Conservation (phyloP, 2,888 invertebrate genomes). For the Villa cingulata region DNA sequence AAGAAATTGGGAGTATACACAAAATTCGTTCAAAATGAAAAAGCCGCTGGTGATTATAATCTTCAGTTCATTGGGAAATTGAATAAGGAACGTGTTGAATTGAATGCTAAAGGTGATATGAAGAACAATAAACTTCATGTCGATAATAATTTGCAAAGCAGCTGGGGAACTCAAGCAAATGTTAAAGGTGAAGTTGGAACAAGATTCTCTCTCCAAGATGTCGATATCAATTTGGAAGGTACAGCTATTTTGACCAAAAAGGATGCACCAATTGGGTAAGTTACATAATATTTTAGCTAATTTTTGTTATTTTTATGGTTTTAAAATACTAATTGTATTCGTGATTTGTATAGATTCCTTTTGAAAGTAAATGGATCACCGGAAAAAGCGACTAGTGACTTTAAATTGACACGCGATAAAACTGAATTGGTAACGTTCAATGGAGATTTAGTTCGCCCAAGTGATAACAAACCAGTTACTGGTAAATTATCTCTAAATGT, state of each 20-base stretch:
- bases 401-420: slow-evolving; percentile 27
- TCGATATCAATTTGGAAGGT: slow-evolving; percentile 27
- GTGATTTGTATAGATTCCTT: slow-evolving; percentile 18
- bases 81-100: slow-evolving; percentile 26
- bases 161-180: slow-evolving; percentile 27
- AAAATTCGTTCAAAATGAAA: slow-evolving; percentile 34
- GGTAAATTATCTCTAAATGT: slow-evolving; percentile 42
- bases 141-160: slow-evolving; percentile 25
- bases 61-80: slow-evolving; percentile 44
- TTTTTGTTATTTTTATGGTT: not conserved
- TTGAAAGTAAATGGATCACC: slow-evolving; percentile 23
- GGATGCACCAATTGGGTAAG: slow-evolving; percentile 19
- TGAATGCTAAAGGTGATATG: slow-evolving; percentile 25
- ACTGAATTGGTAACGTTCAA: slow-evolving; percentile 21
- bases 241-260: slow-evolving; percentile 21
- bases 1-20: slow-evolving; percentile 42
- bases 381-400: slow-evolving; percentile 33
- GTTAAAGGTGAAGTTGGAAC: slow-evolving; percentile 29
- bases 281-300: no score
- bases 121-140: slow-evolving; percentile 26
- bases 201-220: slow-evolving; percentile 23
- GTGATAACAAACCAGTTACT: slow-evolving; percentile 34
- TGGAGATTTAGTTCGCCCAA: slow-evolving; percentile 26
- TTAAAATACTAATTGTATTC: not conserved
- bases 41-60: slow-evolving; percentile 36